These are phyloP conservation scores for Daktulosphaira vitifoliae DNA, from an alignment of 1,140 invertebrate species.

Conservation along the genomic window DNA sequence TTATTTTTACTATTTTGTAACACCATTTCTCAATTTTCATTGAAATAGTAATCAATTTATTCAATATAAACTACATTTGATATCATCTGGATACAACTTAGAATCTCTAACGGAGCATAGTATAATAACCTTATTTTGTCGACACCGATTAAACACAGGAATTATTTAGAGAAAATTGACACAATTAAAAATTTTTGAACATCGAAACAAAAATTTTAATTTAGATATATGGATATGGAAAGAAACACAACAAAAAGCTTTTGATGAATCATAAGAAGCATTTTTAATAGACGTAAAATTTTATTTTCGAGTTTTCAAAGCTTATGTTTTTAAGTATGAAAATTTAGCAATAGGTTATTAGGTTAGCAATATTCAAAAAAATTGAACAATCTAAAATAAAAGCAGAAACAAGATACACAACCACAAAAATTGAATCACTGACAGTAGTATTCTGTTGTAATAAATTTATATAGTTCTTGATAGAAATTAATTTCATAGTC, in stretches of 20 bases:
- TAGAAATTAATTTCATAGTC: background rate
- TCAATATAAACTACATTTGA: too few species aligned
- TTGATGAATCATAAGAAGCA: background rate
- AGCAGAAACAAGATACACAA: background rate
- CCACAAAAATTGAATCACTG: background rate
- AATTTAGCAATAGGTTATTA: background rate
- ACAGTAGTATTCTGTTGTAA: background rate
- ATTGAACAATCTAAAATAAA: background rate
- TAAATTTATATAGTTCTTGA: background rate
- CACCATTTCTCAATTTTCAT: too few species aligned
- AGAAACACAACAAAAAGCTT: background rate
- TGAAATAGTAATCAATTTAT: too few species aligned
- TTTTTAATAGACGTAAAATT: background rate
- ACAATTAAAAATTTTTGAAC: background rate
- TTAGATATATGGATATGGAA: background rate
- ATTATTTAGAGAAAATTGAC: background rate
- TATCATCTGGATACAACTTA: too few species aligned
- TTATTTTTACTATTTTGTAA: too few species aligned
- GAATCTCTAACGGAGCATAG: too few species aligned
- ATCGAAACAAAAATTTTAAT: background rate
- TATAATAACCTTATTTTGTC: too few species aligned
- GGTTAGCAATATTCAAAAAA: background rate
- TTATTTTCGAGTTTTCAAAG: background rate
- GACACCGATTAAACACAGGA: too few species aligned
- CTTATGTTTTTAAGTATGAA: background rate